phyloP scores from a whole-genome alignment of 2,888 invertebrate species.

The Eretmocerus hayati region DNA sequence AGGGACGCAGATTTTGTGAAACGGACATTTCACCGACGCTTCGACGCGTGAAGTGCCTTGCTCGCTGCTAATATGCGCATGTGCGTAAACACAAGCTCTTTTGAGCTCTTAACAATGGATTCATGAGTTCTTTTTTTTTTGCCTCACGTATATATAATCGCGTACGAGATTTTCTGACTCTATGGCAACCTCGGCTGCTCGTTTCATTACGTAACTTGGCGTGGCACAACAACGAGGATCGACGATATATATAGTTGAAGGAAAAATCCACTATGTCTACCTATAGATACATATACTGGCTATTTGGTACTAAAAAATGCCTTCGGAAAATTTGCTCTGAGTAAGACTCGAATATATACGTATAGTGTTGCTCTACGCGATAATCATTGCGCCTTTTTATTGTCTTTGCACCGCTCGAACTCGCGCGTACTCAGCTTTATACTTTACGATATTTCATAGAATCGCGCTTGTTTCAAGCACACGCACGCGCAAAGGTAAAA shows the following conservation, averaged over 20 bases:
- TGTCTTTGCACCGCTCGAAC: slow-evolving; percentile 6
- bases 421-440: slow-evolving; percentile 10
- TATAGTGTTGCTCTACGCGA: slow-evolving; percentile 1
- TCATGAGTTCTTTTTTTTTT: too few relatives aligned
- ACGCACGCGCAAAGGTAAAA: not conserved
- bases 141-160: slow-evolving; percentile 13
- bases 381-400: slow-evolving; percentile 17
- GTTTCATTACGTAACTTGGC: slow-evolving; percentile 13
- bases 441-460: slow-evolving; percentile 22
- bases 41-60: too few relatives aligned
- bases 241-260: slow-evolving; percentile 20
- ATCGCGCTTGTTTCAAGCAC: slow-evolving; percentile 8
- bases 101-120: too few relatives aligned
- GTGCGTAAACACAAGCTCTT: too few relatives aligned
- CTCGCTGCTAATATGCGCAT: too few relatives aligned
- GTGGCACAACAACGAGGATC: slow-evolving; percentile 4
- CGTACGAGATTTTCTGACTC: slow-evolving; percentile 7
- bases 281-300: not conserved
- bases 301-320: not conserved
- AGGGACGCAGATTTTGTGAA: too few relatives aligned
- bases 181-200: slow-evolving; percentile 1
- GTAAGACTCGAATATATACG: not conserved
- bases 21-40: too few relatives aligned
- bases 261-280: slow-evolving; percentile 10
- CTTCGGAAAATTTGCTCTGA: slow-evolving; percentile 11